phyloP scores from a whole-genome alignment of 2,888 invertebrate species.

The Arctia plantaginis region DNA sequence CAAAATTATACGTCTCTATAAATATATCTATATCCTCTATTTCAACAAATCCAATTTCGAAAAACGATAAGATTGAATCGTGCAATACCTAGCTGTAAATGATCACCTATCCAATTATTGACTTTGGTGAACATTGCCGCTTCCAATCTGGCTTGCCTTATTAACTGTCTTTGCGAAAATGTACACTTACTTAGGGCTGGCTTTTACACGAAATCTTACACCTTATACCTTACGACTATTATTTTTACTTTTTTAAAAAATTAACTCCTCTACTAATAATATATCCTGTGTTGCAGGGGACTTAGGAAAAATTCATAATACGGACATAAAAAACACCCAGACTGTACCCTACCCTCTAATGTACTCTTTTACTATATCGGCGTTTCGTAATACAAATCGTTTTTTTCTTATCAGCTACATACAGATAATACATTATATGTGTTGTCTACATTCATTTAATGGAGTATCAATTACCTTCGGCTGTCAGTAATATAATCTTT shows the following conservation, averaged over 20 bases:
- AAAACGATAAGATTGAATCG: slow-evolving; percentile 1
- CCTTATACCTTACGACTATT: not conserved
- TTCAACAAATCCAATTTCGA: slow-evolving; percentile 1
- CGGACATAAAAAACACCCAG: too few species aligned
- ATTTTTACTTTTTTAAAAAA: too few species aligned
- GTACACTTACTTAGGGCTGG: not conserved
- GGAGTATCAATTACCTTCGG: slow-evolving; percentile 39
- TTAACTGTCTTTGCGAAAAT: not conserved
- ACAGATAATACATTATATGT: slow-evolving; percentile 34
- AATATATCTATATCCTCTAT: not conserved
- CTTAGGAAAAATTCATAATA: too few species aligned
- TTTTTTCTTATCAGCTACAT: slow-evolving; percentile 38
- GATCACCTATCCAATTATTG: not conserved
- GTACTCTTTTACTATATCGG: slow-evolving; percentile 13
- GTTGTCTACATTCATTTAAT: slow-evolving; percentile 32
- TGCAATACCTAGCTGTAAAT: not conserved
- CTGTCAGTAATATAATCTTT: slow-evolving; percentile 2
- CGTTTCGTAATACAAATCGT: slow-evolving; percentile 34
- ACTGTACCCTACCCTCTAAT: too few species aligned
- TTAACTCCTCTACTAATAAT: too few species aligned
- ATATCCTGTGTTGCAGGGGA: too few species aligned
- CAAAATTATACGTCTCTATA: not conserved
- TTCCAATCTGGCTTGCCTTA: slow-evolving; percentile 1
- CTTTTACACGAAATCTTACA: not conserved
- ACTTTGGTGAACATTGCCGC: not conserved